Evolutionary conservation across 2,797 vertebrate genomes (phyloP).

Genomic region (Gymnothorax reevesii): DNA sequence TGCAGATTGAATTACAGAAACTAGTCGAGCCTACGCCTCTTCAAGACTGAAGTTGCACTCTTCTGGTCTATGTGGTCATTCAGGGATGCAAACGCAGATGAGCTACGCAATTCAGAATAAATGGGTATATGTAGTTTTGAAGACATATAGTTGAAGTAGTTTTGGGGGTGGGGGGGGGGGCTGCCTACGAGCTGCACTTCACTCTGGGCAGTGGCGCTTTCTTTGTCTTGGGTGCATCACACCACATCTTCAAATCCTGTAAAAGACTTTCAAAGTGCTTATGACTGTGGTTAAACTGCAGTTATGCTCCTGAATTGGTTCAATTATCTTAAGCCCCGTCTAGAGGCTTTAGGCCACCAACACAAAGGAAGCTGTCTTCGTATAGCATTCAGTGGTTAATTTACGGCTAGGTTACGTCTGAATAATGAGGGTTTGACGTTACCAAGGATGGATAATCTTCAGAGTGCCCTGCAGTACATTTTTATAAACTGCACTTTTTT

Average conservation of each 20-base stretch:
- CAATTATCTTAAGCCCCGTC: not conserved
- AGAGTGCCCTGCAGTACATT: not conserved
- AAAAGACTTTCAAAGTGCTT: not conserved
- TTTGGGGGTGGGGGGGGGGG: no score
- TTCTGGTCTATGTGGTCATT: no score
- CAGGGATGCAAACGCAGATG: no score
- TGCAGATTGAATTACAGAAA: no score
- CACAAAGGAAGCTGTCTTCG: constrained; percentile 1
- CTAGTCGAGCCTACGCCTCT: no score
- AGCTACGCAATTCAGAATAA: no score
- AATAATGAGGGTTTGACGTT: not conserved
- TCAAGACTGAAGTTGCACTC: no score
- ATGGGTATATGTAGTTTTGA: no score
- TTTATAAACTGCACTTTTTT: not conserved
- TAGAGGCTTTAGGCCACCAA: not conserved
- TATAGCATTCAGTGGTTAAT: not conserved
- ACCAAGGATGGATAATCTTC: not conserved
- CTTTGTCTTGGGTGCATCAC: not conserved
- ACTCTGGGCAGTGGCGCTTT: not conserved
- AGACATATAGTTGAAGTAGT: no score
- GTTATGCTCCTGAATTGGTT: not conserved
- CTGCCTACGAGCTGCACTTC: no score
- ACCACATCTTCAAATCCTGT: not conserved
- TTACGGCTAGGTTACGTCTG: not conserved
- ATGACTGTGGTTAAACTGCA: not conserved